Conservation (phyloP, 1,140 invertebrate genomes). For the Bombus vancouverensis region DNA sequence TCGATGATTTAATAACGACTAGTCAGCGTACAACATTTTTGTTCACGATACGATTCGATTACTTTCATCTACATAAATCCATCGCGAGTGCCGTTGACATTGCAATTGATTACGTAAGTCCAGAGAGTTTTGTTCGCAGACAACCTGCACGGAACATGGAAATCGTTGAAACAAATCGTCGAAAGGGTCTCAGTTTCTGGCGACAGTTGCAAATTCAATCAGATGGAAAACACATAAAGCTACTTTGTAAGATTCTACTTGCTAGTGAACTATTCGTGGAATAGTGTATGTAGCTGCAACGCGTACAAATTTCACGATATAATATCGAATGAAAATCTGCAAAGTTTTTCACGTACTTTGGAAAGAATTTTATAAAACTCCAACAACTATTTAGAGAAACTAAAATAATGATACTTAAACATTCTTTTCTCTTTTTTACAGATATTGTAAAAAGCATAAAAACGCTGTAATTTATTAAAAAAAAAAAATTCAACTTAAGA, state of each 20-base stretch:
- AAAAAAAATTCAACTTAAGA: neutral
- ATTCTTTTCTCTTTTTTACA: neutral
- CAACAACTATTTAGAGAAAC: neutral
- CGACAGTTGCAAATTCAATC: conserved; percentile 15
- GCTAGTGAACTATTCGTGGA: neutral
- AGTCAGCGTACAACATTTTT: neutral
- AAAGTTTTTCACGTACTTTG: neutral
- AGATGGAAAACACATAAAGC: neutral
- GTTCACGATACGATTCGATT: neutral
- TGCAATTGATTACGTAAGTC: conserved; percentile 34
- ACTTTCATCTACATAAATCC: neutral
- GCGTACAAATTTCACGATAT: neutral
- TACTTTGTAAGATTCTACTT: neutral
- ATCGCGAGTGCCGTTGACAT: conserved; percentile 13
- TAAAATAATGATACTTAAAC: neutral
- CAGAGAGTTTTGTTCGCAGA: neutral
- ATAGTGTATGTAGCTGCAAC: neutral
- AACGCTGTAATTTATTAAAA: neutral
- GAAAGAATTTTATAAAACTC: neutral
- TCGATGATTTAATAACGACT: neutral
- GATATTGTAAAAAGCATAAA: neutral
- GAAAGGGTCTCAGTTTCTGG: conserved; percentile 3
- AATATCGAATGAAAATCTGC: neutral
- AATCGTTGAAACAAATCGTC: conserved; percentile 5
- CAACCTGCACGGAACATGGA: neutral